Percentiles rank a stretch among this genome's conserved stretches.
Evolutionary conservation across 2,113 vertebrate species (phyloP).

Genomic region (Genyomyrus donnyi): DNA sequence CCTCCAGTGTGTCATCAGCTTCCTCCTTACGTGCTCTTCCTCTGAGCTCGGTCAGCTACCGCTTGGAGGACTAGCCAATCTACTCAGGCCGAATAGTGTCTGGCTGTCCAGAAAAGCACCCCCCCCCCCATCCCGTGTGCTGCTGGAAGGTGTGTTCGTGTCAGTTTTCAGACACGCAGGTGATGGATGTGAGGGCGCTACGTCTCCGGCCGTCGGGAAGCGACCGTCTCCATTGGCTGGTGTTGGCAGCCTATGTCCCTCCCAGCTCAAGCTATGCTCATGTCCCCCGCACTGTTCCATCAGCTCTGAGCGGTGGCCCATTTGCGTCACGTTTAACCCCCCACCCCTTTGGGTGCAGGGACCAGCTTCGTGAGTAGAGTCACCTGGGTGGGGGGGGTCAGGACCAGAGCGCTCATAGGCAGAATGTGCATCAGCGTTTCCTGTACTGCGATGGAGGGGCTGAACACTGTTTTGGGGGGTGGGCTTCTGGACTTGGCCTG

Average conservation of each 20-base stretch:
- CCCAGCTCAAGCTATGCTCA: too few species aligned
- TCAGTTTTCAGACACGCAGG: background rate
- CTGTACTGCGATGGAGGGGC: background rate
- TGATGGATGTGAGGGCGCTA: background rate
- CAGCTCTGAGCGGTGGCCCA: too few species aligned
- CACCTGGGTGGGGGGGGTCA: slow-evolving; percentile 31
- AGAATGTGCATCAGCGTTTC: background rate
- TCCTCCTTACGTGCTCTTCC: background rate
- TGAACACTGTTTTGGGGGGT: background rate
- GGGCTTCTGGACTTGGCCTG: background rate
- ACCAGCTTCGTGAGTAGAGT: background rate
- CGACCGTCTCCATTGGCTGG: too few species aligned
- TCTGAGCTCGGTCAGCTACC: background rate
- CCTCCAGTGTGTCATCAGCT: background rate
- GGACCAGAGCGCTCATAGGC: slow-evolving; percentile 32
- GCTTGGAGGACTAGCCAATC: background rate
- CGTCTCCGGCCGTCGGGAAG: background rate
- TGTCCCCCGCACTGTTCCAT: too few species aligned
- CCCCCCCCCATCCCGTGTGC: background rate
- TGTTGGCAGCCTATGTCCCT: too few species aligned
- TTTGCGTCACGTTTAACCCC: too few species aligned
- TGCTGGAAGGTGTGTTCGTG: too few species aligned
- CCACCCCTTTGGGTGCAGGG: too few species aligned
- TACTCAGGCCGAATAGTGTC: background rate
- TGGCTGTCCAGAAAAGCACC: background rate